These are phyloP conservation scores for Gymnocheta viridis DNA, from an alignment of 2,888 invertebrate genomes.

Conservation along the genomic window DNA sequence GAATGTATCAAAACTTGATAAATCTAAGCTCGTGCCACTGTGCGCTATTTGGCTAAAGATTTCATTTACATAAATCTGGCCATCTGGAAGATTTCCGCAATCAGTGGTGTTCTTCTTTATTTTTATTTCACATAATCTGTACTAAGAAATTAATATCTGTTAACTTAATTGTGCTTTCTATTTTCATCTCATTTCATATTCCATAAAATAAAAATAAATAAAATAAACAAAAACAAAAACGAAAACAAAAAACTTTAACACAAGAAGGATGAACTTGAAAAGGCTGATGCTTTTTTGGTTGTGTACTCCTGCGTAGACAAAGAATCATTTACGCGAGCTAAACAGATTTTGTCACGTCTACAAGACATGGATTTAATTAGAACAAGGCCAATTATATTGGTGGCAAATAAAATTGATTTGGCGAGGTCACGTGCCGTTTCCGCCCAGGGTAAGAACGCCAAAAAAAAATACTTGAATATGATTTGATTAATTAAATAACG, in stretches of 20 bases:
- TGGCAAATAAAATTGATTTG: slow-evolving; percentile 96
- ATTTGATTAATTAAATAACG: slow-evolving; percentile 10
- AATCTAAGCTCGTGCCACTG: too few species aligned
- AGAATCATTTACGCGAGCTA: slow-evolving; percentile 92
- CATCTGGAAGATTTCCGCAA: too few species aligned
- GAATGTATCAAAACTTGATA: too few species aligned
- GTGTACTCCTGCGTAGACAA: slow-evolving; percentile 96
- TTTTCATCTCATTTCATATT: slow-evolving; percentile 21
- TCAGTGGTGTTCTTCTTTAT: neutral
- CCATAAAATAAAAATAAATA: neutral
- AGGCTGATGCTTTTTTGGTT: slow-evolving; percentile 92
- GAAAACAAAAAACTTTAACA: neutral
- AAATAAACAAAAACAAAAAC: neutral
- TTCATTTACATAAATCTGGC: too few species aligned
- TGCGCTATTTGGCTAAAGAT: too few species aligned
- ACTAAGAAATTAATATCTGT: neutral
- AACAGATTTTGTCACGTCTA: slow-evolving; percentile 89
- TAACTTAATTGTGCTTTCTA: neutral
- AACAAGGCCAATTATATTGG: slow-evolving; percentile 91
- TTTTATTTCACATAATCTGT: neutral
- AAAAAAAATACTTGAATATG: neutral
- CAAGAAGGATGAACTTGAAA: slow-evolving; percentile 88
- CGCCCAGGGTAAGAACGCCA: slow-evolving; percentile 88
- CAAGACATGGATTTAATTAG: slow-evolving; percentile 90
- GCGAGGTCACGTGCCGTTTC: slow-evolving; percentile 94